A percentile compares a stretch with the other conserved stretches of the same genome.
phyloP scores from a whole-genome alignment of 2,888 invertebrate species.

The Pachymerium ferrugineum region DNA sequence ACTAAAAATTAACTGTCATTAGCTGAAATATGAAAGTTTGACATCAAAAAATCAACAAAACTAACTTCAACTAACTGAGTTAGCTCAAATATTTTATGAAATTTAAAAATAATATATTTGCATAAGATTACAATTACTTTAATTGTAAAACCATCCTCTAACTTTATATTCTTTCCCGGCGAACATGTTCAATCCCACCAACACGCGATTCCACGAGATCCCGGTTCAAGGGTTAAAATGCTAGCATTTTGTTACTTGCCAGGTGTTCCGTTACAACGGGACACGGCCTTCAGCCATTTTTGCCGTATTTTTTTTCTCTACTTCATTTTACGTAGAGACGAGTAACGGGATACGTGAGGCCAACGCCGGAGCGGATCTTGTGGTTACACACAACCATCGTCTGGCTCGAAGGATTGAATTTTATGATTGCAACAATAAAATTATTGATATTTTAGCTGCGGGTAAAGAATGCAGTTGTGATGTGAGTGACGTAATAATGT shows the following conservation, averaged over 20 bases:
- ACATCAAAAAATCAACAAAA: too few relatives aligned
- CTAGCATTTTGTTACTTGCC: not conserved
- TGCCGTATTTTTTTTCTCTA: too few relatives aligned
- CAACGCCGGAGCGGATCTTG: not conserved
- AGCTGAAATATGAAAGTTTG: too few relatives aligned
- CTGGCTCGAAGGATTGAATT: not conserved
- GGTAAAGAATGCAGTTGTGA: not conserved
- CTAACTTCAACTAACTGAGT: too few relatives aligned
- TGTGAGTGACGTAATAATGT: not conserved
- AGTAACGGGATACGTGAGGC: not conserved
- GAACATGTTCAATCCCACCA: too few relatives aligned
- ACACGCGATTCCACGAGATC: slow-evolving; percentile 56
- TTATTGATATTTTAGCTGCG: not conserved
- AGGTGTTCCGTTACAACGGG: not conserved
- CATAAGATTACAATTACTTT: too few relatives aligned
- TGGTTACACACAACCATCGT: too few relatives aligned
- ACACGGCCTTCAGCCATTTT: not conserved
- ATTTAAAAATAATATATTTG: too few relatives aligned
- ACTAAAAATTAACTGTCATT: too few relatives aligned
- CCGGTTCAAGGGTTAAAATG: not conserved
- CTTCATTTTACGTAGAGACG: too few relatives aligned
- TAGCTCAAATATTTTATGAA: too few relatives aligned
- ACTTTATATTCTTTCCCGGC: not conserved
- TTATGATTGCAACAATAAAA: not conserved
- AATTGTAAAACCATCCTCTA: not conserved